Base-by-base conservation (phyloP, 2,113 vertebrate species). In the Poecilia latipinna region DNA sequence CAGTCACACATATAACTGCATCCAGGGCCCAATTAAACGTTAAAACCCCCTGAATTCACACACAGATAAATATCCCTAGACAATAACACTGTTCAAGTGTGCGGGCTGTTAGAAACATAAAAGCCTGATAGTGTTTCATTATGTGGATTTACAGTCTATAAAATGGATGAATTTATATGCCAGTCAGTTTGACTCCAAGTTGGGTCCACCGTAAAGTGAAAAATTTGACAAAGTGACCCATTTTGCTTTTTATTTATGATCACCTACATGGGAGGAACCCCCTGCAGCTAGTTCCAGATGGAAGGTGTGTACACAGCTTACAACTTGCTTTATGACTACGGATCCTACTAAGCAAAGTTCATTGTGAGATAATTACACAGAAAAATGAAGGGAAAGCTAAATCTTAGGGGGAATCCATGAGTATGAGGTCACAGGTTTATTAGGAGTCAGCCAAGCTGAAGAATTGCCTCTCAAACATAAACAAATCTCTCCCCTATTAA, bases 241-340 rank as follows among this genome's bases (percentile, higher is more conserved):
- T 82, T 89, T 72, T 26, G 10, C 31, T 70, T 83, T 82, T 85
- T 89, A 29, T 85, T 89, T 81, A 89, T 80, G 37, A 44, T 62
- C 54, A 61, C 69, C 61, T 68, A 75, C 74, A 69, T 32, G 70
- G 82, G 78, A 83, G 75, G 82, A 82, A 80, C 65, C 72, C 70
- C 68, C 75, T 48, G 28, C 44, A 75, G 73, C 39, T 65, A 65
- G 12, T 78, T 68, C 77, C 85, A 89, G 80, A 85, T 75, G 84
- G 78, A 62, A 70, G 72, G 68, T 79, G 70, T 64, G 64, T 78
- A 66, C 70, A 61, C 29, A 51, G 84, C 60, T 78, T 65, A 75
- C 63, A 77, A 42, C 65, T 29, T 33, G 54, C 57, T 77, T 77
- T 61, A 71, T 35, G 28, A 70, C 63, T 35, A 39, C 22, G n/a